Base-by-base conservation (phyloP, 2,797 vertebrate species). In the Hyperoplus immaculatus region DNA sequence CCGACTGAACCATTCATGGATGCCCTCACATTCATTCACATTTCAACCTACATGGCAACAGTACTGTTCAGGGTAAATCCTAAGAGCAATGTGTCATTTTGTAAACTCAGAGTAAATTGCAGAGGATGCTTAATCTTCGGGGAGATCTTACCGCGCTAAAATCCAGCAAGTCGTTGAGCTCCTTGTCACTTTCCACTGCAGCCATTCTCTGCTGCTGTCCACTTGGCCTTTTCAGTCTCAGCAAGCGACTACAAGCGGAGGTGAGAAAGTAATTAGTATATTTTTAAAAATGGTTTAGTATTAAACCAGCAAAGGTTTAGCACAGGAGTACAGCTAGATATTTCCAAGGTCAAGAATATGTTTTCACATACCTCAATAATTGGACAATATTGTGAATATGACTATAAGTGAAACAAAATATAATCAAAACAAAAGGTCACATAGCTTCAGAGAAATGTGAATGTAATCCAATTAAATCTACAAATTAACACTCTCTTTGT, bases 121-220 rank as follows among this genome's bases (percentile, higher is more conserved):
- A 45, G n/a, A 69, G 47, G 58, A 78, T 75, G 70, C 15, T 73
- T 18, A 78, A 75, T 86, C 68, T 81, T 81, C 53, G 46, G 69
- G 72, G 53, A 80, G 49, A 84, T 72, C 97, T 98, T 94, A 99
- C 98, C 96, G 97, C 97, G 82, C 96, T 99, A 95, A 99, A 99
- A 95, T 99, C 98, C 94, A 99, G 95, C 87, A 99, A 96, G 89
- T 99, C 98, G 87, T 96, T 99, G 91, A 99, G 96, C 91, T 99
- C 98, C 95, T 99, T 98, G 96, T 99, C 98, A 1, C 96, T 97
- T 94, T 97, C 98, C 94, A 97, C 97, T 64, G 97, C 95, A 87
- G 97, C 96, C 98, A 99, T 99, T 94, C 96, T 97, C 88, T 87
- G 90, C 90, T 87, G 90, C 92, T 87, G 83, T 90, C 92, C 89